These are phyloP conservation scores for Dryobates pubescens DNA, from an alignment of 2,797 vertebrate genomes.

Conservation along the genomic window DNA sequence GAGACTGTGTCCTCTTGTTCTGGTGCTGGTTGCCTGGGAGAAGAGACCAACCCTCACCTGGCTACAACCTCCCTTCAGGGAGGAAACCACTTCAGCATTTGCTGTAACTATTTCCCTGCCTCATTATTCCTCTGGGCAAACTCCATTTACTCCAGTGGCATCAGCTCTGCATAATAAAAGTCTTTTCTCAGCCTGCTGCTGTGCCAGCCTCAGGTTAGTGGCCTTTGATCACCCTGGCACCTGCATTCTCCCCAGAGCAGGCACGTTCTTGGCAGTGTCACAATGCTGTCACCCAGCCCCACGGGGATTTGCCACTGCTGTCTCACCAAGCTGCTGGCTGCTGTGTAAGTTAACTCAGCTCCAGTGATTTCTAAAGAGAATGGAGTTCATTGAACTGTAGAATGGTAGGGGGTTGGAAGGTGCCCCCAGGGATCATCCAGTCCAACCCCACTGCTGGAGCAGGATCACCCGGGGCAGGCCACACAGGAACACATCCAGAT, in stretches of 20 bases:
- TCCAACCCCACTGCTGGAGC: too few relatives aligned
- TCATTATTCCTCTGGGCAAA: constrained; percentile 6
- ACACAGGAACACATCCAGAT: too few relatives aligned
- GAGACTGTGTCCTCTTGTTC: too few relatives aligned
- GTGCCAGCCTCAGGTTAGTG: not conserved
- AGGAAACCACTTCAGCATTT: rapidly evolving
- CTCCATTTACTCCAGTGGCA: not conserved
- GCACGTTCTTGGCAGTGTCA: not conserved
- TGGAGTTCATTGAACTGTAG: not conserved
- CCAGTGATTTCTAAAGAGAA: not conserved
- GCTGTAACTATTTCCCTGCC: not conserved
- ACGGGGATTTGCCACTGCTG: rapidly evolving
- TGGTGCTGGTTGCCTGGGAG: too few relatives aligned
- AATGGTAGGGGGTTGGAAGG: too few relatives aligned
- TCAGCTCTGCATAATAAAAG: not conserved
- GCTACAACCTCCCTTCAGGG: too few relatives aligned
- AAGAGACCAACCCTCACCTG: too few relatives aligned
- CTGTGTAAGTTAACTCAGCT: not conserved
- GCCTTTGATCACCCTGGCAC: not conserved
- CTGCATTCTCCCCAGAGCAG: not conserved
- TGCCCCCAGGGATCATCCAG: too few relatives aligned
- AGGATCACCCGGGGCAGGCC: too few relatives aligned
- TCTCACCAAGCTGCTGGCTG: not conserved
- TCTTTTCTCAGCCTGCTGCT: not conserved
- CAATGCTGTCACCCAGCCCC: not conserved